Base-by-base conservation (phyloP, 2,888 invertebrate genomes). In the Nemapogon koenigi region DNA sequence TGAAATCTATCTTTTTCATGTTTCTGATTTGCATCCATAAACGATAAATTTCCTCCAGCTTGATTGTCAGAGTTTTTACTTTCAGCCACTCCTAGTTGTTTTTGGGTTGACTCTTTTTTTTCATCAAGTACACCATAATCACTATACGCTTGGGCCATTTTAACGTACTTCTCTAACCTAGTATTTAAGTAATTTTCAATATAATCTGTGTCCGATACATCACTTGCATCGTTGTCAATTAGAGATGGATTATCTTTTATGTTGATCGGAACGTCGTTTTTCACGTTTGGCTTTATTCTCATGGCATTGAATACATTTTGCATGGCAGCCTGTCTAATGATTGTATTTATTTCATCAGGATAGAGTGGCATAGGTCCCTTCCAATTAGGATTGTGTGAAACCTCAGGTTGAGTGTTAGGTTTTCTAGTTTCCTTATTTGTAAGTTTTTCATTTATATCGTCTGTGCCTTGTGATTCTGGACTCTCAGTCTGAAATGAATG, bases 71-170 rank as follows among this genome's bases (percentile, higher is more conserved):
- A n/a, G n/a, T n/a, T n/a, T n/a, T n/a, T n/a, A n/a, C n/a, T n/a
- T n/a, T n/a, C n/a, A n/a, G n/a, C n/a, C n/a, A n/a, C n/a, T n/a
- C n/a, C n/a, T n/a, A n/a, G n/a, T n/a, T 0, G 51, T 51, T 13
- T 52, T 55, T 11, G 49, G 49, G 0, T 47, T 42, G 14, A 38
- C 37, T 53, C 58, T 22, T 64, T 66, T 39, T 64, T 69, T 1
- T 41, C 56, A 30, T 62, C 53, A 1, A 75, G 28, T 0, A 76
- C 72, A 2, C 75, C 76, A 40, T 76, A 76, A 37, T 76, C 76
- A 41, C 75, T 76, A 22, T 76, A 76, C 0, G 75, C 75, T 52
- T 76, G 75, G 0, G 72, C 70, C 50, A 68, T 52, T 44, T 57
- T 49, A 0, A 51, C 59, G 10, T 66, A 37, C 33, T 53, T 63